Evolutionary conservation across 2,113 vertebrate genomes (phyloP).

Genomic region (Salvator merianae): DNA sequence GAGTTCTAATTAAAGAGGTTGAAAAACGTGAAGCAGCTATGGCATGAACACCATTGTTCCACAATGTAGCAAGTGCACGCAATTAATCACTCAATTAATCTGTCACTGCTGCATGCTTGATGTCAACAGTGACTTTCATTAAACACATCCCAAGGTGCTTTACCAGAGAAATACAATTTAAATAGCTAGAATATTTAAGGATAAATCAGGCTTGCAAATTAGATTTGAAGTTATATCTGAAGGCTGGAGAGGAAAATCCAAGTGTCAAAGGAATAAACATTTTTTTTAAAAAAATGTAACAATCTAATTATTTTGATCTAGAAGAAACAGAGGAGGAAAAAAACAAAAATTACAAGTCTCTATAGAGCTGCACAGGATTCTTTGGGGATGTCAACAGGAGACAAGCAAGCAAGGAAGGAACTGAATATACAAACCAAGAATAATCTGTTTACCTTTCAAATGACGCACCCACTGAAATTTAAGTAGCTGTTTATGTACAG

Average conservation of each 20-base stretch:
- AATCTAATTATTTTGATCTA: background rate
- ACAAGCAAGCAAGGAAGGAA: background rate
- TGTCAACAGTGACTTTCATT: background rate
- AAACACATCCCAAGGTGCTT: conserved; percentile 15
- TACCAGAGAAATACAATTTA: conserved; percentile 5
- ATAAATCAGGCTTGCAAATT: background rate
- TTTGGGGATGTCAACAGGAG: background rate
- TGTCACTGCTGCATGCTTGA: background rate
- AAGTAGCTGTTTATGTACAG: background rate
- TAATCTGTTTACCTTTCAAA: background rate
- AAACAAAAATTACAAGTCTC: background rate
- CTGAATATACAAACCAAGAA: background rate
- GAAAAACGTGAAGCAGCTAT: background rate
- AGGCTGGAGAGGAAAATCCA: background rate
- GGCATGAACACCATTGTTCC: background rate
- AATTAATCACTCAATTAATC: conserved; percentile 33
- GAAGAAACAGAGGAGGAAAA: background rate
- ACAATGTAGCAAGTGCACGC: conserved; percentile 1
- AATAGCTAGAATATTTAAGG: conserved; percentile 7
- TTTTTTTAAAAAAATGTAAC: background rate
- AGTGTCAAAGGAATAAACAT: background rate
- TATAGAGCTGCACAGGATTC: background rate
- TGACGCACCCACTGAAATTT: background rate
- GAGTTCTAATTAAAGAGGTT: conserved; percentile 13
- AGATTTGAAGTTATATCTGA: background rate